Conservation (phyloP, 2,797 vertebrate species). For the Carapus acus region DNA sequence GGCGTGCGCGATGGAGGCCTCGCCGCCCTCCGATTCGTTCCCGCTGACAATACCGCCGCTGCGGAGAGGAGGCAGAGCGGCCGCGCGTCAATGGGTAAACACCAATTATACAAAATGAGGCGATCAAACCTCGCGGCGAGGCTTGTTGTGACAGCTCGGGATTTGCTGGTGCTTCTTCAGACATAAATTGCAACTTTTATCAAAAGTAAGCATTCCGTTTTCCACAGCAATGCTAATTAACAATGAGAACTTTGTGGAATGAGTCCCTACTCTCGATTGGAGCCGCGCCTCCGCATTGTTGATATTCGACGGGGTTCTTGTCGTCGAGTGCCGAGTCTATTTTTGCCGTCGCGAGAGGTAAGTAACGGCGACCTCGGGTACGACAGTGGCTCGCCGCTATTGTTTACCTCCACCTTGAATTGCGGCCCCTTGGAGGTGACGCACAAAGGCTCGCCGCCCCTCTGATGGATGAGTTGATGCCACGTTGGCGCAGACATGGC, state of each 20-base stretch:
- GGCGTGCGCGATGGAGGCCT: neutral
- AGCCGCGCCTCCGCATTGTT: neutral
- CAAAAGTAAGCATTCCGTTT: constrained; percentile 13
- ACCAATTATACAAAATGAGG: constrained; percentile 31
- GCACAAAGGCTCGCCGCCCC: constrained; percentile 61
- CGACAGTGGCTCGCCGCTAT: no score
- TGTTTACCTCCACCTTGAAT: constrained; percentile 18
- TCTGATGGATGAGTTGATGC: constrained; percentile 41
- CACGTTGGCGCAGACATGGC: constrained; percentile 44
- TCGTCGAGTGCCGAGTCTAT: no score
- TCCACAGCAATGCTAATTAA: constrained; percentile 5
- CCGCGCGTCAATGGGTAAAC: constrained; percentile 41
- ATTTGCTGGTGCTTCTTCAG: constrained; percentile 59
- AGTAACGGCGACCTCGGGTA: no score
- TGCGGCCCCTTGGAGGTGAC: constrained; percentile 24
- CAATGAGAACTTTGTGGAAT: constrained; percentile 16
- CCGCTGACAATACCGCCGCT: constrained; percentile 28
- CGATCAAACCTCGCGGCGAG: constrained; percentile 22
- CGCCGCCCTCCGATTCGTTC: neutral
- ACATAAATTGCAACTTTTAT: constrained; percentile 7
- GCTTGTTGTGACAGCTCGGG: constrained; percentile 17
- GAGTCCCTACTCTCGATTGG: constrained; percentile 22
- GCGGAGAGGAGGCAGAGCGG: constrained; percentile 10
- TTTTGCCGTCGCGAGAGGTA: no score
- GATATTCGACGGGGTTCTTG: constrained; percentile 9